Conservation (phyloP, 1,140 invertebrate species). For the Scaptomyza graminum region DNA sequence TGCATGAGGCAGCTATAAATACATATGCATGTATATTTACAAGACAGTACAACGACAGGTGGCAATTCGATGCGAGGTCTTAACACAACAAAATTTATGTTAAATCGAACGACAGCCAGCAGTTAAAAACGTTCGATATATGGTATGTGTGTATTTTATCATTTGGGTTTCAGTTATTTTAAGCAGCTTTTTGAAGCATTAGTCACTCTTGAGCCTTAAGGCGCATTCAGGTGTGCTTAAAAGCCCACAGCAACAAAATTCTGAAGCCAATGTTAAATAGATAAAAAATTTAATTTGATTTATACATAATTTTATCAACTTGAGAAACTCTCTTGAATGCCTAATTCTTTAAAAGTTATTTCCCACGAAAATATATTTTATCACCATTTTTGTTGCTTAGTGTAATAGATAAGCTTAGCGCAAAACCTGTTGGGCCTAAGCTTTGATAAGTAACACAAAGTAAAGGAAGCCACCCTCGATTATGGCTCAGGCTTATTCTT, state of each 20-base stretch:
- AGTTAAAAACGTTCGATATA: slow-evolving; percentile 62
- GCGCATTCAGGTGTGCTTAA: slow-evolving; percentile 61
- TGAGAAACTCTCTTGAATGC: no score
- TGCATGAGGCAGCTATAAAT: slow-evolving; percentile 50
- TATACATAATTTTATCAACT: no score
- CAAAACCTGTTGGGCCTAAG: slow-evolving; percentile 62
- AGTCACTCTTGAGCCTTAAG: slow-evolving; percentile 16
- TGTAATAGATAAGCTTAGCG: slow-evolving; percentile 58
- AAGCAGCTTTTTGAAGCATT: slow-evolving; percentile 54
- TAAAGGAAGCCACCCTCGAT: slow-evolving; percentile 34
- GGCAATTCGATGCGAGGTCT: slow-evolving; percentile 33
- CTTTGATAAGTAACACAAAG: slow-evolving; percentile 52
- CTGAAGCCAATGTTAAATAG: no score
- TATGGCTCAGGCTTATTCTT: slow-evolving; percentile 12
- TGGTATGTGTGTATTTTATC: slow-evolving; percentile 50
- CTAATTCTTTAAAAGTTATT: slow-evolving; percentile 6
- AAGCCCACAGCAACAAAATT: slow-evolving; percentile 10
- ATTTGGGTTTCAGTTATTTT: slow-evolving; percentile 54
- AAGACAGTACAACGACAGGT: slow-evolving; percentile 43
- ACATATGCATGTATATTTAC: not conserved
- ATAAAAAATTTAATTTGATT: no score
- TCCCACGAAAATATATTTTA: not conserved
- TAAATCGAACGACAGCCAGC: slow-evolving; percentile 69
- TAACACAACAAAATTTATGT: slow-evolving; percentile 66
- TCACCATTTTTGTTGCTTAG: slow-evolving; percentile 4